phyloP scores from a whole-genome alignment of 37 sponge, comb jelly and placozoan genomes.

The Cliona cf. orientalis region DNA sequence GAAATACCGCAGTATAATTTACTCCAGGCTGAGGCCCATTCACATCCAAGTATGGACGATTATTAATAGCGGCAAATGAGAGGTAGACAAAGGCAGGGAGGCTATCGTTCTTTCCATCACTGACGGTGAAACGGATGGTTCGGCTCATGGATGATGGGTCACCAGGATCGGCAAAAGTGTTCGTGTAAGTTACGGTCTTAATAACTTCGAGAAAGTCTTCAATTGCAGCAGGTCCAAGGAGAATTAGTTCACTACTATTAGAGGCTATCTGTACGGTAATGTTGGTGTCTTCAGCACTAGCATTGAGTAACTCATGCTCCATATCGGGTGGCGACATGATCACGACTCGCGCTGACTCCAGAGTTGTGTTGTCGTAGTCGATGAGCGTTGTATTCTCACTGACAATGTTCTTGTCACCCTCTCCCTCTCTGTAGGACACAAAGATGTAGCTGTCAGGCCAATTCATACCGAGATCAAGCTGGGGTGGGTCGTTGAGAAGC shows the following conservation, averaged over 20 bases:
- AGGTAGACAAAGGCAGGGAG: constrained; percentile 65
- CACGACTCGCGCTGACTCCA: constrained; percentile 46
- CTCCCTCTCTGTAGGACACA: constrained; percentile 74
- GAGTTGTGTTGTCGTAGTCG: constrained; percentile 67
- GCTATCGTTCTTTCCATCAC: constrained; percentile 74
- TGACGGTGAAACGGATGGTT: constrained; percentile 68
- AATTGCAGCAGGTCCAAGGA: constrained; percentile 78
- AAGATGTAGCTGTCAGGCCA: constrained; percentile 43
- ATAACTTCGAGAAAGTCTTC: constrained; percentile 68
- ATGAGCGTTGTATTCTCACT: constrained; percentile 50
- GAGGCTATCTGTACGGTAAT: constrained; percentile 23
- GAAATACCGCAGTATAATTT: constrained; percentile 36
- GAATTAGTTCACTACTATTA: constrained; percentile 38
- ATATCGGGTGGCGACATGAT: constrained; percentile 64
- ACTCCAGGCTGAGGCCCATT: constrained; percentile 75
- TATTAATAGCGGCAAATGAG: constrained; percentile 73
- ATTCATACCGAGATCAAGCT: constrained; percentile 70
- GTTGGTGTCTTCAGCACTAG: constrained; percentile 29
- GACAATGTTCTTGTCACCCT: constrained; percentile 40
- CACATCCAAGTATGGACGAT: constrained; percentile 82
- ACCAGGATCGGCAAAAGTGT: constrained; percentile 69
- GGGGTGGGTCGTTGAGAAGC: constrained; percentile 86
- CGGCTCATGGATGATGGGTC: constrained; percentile 59
- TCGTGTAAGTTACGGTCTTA: constrained; percentile 69
- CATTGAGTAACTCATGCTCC: constrained; percentile 70